These are phyloP conservation scores for Sipunculus nudus DNA, from an alignment of 2,888 invertebrate genomes.

Conservation along the genomic window DNA sequence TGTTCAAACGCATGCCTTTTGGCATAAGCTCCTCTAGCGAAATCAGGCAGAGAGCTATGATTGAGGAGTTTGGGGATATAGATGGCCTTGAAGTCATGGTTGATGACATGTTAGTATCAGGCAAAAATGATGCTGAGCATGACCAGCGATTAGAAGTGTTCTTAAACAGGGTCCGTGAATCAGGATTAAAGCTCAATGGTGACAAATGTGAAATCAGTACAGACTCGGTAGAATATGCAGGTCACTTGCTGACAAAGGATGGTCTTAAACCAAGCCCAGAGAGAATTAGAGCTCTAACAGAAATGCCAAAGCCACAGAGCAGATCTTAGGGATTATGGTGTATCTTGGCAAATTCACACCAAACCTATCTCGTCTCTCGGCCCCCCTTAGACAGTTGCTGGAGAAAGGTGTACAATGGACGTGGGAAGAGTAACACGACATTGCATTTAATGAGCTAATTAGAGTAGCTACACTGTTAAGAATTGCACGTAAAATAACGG, in stretches of 20 bases:
- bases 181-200: not conserved
- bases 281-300: conserved; percentile 21
- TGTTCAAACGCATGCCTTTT: conserved; percentile 7
- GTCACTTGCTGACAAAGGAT: conserved; percentile 8
- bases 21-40: conserved; percentile 6
- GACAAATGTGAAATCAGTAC: too few species aligned
- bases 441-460: too few species aligned
- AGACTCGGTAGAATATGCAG: not conserved
- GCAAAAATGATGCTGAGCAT: conserved; percentile 1
- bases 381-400: conserved; percentile 5
- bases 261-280: conserved; percentile 31
- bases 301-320: conserved; percentile 24
- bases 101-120: conserved; percentile 4
- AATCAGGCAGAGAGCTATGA: conserved; percentile 11
- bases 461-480: too few species aligned
- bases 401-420: not conserved
- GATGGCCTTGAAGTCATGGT: conserved; percentile 3
- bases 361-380: conserved; percentile 28
- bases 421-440: not conserved
- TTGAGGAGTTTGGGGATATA: not conserved
- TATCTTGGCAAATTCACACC: conserved; percentile 38
- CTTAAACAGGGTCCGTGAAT: too few species aligned
- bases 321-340: conserved; percentile 29
- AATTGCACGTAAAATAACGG: too few species aligned
- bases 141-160: not conserved